Conservation (phyloP, 2,113 vertebrate genomes). For the Hymenochirus boettgeri region DNA sequence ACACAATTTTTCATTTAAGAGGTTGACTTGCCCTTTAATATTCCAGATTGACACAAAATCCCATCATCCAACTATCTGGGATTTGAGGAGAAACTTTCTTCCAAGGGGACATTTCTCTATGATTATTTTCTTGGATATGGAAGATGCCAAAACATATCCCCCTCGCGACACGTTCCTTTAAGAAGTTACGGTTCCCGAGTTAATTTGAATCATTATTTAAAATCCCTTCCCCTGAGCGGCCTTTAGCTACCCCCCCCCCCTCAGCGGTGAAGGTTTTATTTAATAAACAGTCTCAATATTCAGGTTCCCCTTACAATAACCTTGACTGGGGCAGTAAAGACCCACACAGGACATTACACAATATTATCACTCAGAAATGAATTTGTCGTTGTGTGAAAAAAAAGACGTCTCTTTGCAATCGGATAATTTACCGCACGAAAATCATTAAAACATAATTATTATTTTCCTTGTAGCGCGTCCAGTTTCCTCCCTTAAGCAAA, state of each 20-base stretch:
- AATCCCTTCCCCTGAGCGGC: neutral
- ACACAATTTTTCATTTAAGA: too few species aligned
- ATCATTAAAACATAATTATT: conserved; percentile 32
- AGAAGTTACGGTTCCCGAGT: conserved; percentile 1
- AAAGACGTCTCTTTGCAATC: neutral
- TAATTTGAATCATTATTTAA: conserved; percentile 30
- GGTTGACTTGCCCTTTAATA: too few species aligned
- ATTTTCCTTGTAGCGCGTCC: conserved; percentile 10
- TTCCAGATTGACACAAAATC: too few species aligned
- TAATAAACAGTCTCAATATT: conserved; percentile 19
- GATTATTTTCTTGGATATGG: neutral
- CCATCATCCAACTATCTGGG: too few species aligned
- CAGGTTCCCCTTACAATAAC: conserved; percentile 17
- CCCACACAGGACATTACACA: conserved; percentile 31
- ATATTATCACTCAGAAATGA: conserved; percentile 22
- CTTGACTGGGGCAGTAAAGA: conserved; percentile 1
- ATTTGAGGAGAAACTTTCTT: too few species aligned
- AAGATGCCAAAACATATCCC: neutral
- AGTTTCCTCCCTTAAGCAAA: conserved; percentile 20
- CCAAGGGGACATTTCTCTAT: too few species aligned
- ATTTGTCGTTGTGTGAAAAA: conserved; percentile 17
- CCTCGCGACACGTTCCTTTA: neutral
- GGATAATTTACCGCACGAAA: conserved; percentile 18
- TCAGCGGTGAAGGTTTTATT: neutral
- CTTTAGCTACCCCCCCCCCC: neutral